These are phyloP conservation scores for Brachymystax lenok DNA, from an alignment of 2,797 vertebrate genomes.

Conservation along the genomic window DNA sequence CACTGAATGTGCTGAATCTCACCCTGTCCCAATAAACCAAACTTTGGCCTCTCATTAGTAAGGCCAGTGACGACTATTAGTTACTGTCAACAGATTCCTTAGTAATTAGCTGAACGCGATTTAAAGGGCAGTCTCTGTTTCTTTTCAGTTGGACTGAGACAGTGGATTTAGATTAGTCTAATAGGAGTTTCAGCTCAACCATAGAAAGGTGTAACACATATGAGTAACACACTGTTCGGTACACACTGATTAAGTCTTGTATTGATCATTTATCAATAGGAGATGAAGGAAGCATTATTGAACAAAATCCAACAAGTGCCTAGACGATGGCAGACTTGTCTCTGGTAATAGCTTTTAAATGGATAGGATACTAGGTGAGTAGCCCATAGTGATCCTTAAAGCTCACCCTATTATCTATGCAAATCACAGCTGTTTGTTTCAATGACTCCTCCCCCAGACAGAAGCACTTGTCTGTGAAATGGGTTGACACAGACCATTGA, in stretches of 20 bases:
- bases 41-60: constrained; percentile 14
- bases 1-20: constrained; percentile 18
- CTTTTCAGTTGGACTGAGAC: constrained; percentile 4
- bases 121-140: constrained; percentile 16
- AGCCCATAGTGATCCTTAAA: constrained; percentile 46
- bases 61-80: constrained; percentile 40
- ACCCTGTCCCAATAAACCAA: constrained; percentile 45
- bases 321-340: neutral
- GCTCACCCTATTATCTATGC: constrained; percentile 78
- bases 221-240: neutral
- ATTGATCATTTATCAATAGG: constrained; percentile 10
- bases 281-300: constrained; percentile 4
- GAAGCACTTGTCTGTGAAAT: constrained; percentile 82
- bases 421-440: constrained; percentile 77
- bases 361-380: constrained; percentile 36
- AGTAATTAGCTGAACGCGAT: constrained; percentile 31
- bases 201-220: neutral
- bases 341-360: constrained; percentile 62
- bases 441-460: constrained; percentile 66
- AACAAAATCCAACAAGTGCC: neutral
- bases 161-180: neutral
- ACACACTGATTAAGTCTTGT: neutral
- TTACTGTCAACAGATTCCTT: constrained; percentile 28
- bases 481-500: constrained; percentile 79
- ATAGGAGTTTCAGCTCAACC: neutral